These are phyloP conservation scores for Zaprionus taronus DNA, from an alignment of 1,140 invertebrate genomes.

Conservation along the genomic window DNA sequence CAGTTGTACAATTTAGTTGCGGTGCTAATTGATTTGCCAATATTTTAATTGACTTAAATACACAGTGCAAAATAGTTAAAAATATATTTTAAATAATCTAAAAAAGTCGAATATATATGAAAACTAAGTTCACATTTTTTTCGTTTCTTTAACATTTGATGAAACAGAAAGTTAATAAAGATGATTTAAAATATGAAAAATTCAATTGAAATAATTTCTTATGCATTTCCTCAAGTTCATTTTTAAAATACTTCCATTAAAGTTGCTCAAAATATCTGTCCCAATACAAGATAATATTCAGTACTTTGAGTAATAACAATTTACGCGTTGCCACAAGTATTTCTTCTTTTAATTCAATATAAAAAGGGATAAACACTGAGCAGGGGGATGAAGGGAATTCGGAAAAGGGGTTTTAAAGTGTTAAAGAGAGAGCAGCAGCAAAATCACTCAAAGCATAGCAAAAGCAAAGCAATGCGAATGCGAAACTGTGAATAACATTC, in stretches of 20 bases:
- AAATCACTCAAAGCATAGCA: slow-evolving; percentile 19
- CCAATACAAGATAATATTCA: too few relatives aligned
- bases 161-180: too few relatives aligned
- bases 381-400: not conserved
- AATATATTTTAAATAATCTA: not conserved
- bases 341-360: not conserved
- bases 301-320: not conserved
- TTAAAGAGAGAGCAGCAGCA: not conserved
- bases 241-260: too few relatives aligned
- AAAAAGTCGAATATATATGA: not conserved
- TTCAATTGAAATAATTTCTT: too few relatives aligned
- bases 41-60: too few relatives aligned
- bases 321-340: not conserved
- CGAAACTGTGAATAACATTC: slow-evolving; percentile 45
- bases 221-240: too few relatives aligned
- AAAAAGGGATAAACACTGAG: not conserved
- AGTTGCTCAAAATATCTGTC: too few relatives aligned
- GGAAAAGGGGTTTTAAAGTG: not conserved
- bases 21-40: not conserved
- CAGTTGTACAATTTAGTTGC: not conserved
- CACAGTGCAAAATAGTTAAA: too few relatives aligned
- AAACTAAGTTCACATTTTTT: too few relatives aligned
- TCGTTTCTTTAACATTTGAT: too few relatives aligned
- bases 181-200: too few relatives aligned
- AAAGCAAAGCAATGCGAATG: slow-evolving; percentile 31